Conservation (phyloP, 2,888 invertebrate species). For the Ochropleura leucogaster region DNA sequence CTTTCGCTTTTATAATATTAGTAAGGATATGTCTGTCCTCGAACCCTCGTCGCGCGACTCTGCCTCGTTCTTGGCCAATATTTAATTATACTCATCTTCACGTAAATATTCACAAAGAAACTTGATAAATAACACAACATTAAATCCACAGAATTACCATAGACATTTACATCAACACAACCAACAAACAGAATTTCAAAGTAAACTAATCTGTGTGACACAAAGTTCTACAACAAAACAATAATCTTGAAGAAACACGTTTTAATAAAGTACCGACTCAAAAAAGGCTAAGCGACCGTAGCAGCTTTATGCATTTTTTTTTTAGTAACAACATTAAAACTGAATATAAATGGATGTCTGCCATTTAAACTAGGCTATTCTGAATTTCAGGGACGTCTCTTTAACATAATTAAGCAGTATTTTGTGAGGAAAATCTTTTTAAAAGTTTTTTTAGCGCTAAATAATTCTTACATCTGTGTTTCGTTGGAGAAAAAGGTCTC, state of each 20-base stretch:
- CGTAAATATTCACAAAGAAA: neutral
- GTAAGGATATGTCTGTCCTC: too few species aligned
- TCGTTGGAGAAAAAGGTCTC: conserved; percentile 40
- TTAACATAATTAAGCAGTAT: conserved; percentile 69
- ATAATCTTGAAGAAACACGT: conserved; percentile 51
- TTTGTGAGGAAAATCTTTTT: conserved; percentile 56
- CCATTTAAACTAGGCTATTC: conserved; percentile 61
- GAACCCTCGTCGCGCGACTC: too few species aligned
- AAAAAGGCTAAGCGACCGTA: conserved; percentile 43
- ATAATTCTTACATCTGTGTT: conserved; percentile 56
- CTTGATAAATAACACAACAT: neutral
- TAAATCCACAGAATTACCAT: neutral
- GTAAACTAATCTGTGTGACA: conserved; percentile 36
- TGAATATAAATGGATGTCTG: conserved; percentile 67
- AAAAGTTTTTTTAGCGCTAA: conserved; percentile 50
- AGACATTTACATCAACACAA: conserved; percentile 19
- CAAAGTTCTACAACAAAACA: conserved; percentile 45
- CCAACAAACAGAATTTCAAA: conserved; percentile 38
- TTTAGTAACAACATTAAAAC: conserved; percentile 66
- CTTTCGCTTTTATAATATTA: too few species aligned
- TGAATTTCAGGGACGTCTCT: conserved; percentile 59
- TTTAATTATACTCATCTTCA: neutral
- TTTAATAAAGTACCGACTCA: conserved; percentile 55
- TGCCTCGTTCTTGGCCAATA: neutral
- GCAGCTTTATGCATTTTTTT: conserved; percentile 53